phyloP scores from a whole-genome alignment of 2,888 invertebrate species.

The Augiades crinisus region DNA sequence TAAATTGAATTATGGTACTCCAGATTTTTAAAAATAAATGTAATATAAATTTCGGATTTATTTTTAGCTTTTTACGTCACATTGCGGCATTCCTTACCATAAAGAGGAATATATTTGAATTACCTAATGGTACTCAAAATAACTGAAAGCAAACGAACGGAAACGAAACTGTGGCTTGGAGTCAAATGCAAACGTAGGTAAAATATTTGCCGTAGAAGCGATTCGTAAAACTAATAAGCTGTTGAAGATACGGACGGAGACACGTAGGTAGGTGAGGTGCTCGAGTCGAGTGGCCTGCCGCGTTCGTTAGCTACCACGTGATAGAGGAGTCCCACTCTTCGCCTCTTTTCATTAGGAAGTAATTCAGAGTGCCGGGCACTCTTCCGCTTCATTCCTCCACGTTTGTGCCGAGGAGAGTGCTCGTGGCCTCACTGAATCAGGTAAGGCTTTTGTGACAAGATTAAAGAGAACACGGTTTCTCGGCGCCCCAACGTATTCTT shows the following conservation, averaged over 20 bases:
- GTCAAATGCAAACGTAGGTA: conserved; percentile 10
- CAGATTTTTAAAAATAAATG: no score
- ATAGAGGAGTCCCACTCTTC: conserved; percentile 68
- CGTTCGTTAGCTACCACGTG: conserved; percentile 77
- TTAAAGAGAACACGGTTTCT: conserved; percentile 77
- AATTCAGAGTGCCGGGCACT: conserved; percentile 77
- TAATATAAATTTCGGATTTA: no score
- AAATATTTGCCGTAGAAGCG: conserved; percentile 22
- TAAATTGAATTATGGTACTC: no score
- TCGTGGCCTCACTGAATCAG: conserved; percentile 73
- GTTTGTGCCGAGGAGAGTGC: conserved; percentile 66
- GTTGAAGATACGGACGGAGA: conserved; percentile 34
- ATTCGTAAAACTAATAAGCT: conserved; percentile 40
- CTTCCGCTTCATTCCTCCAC: conserved; percentile 77
- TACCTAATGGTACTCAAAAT: background rate
- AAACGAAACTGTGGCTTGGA: background rate
- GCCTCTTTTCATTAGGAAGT: conserved; percentile 81
- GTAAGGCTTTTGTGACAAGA: conserved; percentile 79
- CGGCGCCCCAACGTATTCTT: conserved; percentile 44
- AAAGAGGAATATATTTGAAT: background rate
- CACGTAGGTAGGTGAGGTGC: conserved; percentile 42
- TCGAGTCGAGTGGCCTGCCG: conserved; percentile 64
- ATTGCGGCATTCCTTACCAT: background rate
- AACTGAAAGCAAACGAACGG: background rate
- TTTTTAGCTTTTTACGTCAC: background rate